Evolutionary conservation across 1,140 invertebrate genomes (phyloP), one percentile per base, ranked within the genome.

Genomic region (Prorops nasuta): DNA sequence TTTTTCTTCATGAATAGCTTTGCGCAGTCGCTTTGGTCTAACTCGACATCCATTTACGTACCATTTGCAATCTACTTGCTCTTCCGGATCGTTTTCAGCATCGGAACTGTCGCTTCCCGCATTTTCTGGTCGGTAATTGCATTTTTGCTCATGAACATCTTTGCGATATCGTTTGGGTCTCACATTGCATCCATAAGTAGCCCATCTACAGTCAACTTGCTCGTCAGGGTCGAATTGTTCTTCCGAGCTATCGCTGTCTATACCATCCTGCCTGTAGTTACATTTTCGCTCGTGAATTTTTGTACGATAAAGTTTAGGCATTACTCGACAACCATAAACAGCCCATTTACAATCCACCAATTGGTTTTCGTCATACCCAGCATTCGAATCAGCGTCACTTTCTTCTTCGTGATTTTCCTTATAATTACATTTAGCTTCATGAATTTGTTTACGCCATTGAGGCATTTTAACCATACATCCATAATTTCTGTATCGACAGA

Each of bases 391-490:
- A n/a, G 50, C 44, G 3, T 46, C 14, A n/a, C 9, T n/a, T 10
- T 3, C n/a, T n/a, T 18, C 21, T n/a, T 4, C 1, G 4, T 56
- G 17, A 41, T 62, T 41, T 12, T 43, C 54, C 1, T 6, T 31
- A 16, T 71, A 67, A 32, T 69, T 70, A 40, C 73, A 74, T 17
- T 71, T 71, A 14, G 52, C 20, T 35, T 76, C 67, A 32, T 76
- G 73, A 0, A 32, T 40, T 2, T 14, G 6, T n/a, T 67, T 71
- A 4, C 61, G 41, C 6, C 57, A 44, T 8, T 51, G 39, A 0
- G 58, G 61, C 63, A 72, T 64, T 18, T 42, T 64, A 1, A 72
- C 70, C 48, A 52, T 65, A 31, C 72, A 75, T 10, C 72, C 72
- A 20, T 64, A 45, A 2, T 37, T 45, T 0, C 36, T 47, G 31